Evolutionary conservation across 2,888 invertebrate species (phyloP).

Genomic region (Branchellion lobata): DNA sequence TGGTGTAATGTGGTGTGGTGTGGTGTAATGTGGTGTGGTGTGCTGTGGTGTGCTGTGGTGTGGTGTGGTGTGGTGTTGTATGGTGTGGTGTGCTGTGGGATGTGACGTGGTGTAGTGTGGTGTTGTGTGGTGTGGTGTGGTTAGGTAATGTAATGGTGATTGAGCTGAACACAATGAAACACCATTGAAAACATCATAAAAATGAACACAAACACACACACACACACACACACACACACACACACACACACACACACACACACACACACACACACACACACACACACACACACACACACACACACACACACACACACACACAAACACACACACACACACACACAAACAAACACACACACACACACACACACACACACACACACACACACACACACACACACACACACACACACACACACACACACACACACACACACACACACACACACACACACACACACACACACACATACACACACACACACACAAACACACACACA

Average conservation of each 20-base stretch:
- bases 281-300: conserved; percentile 23
- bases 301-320: conserved; percentile 23
- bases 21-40: too few relatives aligned
- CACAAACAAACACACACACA: conserved; percentile 14
- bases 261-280: conserved; percentile 23
- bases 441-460: background rate
- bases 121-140: too few relatives aligned
- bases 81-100: too few relatives aligned
- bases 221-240: conserved; percentile 23
- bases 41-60: too few relatives aligned
- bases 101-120: too few relatives aligned
- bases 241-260: conserved; percentile 23
- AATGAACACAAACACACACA: conserved; percentile 9
- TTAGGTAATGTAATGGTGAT: too few relatives aligned
- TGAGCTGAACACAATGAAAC: background rate
- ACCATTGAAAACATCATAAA: background rate
- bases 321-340: conserved; percentile 18
- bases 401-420: conserved; percentile 19
- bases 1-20: too few relatives aligned
- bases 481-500: background rate
- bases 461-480: background rate
- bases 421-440: conserved; percentile 19
- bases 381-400: conserved; percentile 16
- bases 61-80: too few relatives aligned
- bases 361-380: conserved; percentile 23